Base-by-base conservation (phyloP, 2,888 invertebrate genomes). In the Selenia dentaria region DNA sequence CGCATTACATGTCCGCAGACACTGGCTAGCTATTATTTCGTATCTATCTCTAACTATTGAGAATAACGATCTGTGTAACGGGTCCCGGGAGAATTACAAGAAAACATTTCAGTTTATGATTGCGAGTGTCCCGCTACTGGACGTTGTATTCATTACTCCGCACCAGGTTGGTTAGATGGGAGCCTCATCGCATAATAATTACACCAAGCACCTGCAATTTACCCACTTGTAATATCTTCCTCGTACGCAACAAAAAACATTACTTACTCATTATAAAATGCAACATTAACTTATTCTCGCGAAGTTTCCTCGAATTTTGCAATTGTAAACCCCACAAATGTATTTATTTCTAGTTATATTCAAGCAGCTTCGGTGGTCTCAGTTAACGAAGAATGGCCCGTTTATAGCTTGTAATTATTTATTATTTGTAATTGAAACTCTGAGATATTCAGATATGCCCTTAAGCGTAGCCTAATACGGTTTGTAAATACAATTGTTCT, bases 371-470 rank as follows among this genome's bases (percentile, higher is more conserved):
- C 64, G 82, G 80, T 79, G 79, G 79, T 75, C 79, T 49, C 47
- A 57, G 64, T 62, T 62, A 62, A 67, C 69, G 67, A 68, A 70
- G 70, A 67, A 75, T 74, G 62, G 72, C 58, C 74, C 67, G 72
- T 79, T 79, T 75, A 71, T 71, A 67, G 64, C 61, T 62, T 62
- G 74, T 75, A 69, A 76, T 81, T 79, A 82, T 36, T 66, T 76
- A 79, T 76, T 78, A 73, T 66, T 69, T 67, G 64, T 73, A 70
- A 72, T 79, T 70, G 71, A 68, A 74, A 64, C 63, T 54, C 67
- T 63, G 62, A 67, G 69, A 75, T 75, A 57, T 59, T 44, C 57
- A 57, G 67, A 69, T 64, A 64, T 52, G 64, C 66, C 70, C 59
- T 57, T 45, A 64, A 70, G 67, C 67, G 66, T 57, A 54, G 64